These are phyloP conservation scores for Sebastiscus albofasciatus DNA, from an alignment of 2,797 vertebrate species.

Conservation along the genomic window DNA sequence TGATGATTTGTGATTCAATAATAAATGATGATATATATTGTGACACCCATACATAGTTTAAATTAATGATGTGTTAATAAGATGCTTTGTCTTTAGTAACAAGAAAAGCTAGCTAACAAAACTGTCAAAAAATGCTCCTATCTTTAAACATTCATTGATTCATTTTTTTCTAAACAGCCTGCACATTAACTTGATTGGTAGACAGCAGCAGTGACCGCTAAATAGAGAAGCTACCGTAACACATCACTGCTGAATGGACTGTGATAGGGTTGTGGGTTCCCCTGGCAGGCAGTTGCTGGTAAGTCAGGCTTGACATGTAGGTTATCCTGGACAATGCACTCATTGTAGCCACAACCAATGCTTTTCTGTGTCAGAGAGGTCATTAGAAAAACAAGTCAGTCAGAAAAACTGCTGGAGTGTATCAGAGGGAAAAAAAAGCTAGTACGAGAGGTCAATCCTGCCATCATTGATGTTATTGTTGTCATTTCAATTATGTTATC, in stretches of 20 bases:
- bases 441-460: constrained; percentile 32
- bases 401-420: constrained; percentile 71
- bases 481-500: constrained; percentile 21
- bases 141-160: background rate
- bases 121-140: background rate
- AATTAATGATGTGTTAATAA: background rate
- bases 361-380: constrained; percentile 63
- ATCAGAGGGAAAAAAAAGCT: constrained; percentile 23
- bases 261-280: constrained; percentile 32
- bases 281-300: constrained; percentile 56
- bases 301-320: constrained; percentile 76
- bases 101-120: background rate
- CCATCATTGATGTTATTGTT: constrained; percentile 40
- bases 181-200: constrained; percentile 3
- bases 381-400: constrained; percentile 73
- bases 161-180: background rate
- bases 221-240: constrained; percentile 19
- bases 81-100: background rate
- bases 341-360: constrained; percentile 66
- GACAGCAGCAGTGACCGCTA: background rate
- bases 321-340: constrained; percentile 74
- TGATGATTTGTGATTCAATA: accelerated
- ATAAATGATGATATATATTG: background rate
- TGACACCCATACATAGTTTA: background rate
- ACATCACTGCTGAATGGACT: constrained; percentile 16